phyloP scores from a whole-genome alignment of 2,113 vertebrate genomes.

The Xenopus tropicalis region UCB_Xtro_10.0 CM004446.2:13918001-13918500 shows the following conservation, averaged over 20 bases:
- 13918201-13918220: too few species aligned
- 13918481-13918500: slow-evolving; percentile 20
- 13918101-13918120: too few species aligned
- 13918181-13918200: too few species aligned
- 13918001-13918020: slow-evolving; percentile 61
- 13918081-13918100: slow-evolving; percentile 11
- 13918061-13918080: slow-evolving; percentile 44
- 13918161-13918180: too few species aligned
- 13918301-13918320: slow-evolving; percentile 46
- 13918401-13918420: neutral
- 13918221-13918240: too few species aligned
- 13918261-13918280: too few species aligned
- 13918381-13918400: slow-evolving; percentile 76
- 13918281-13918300: too few species aligned
- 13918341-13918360: slow-evolving; percentile 58
- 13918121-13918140: too few species aligned
- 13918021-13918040: slow-evolving; percentile 62
- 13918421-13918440: neutral
- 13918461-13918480: neutral
- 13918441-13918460: neutral
- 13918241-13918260: too few species aligned
- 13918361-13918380: slow-evolving; percentile 70
- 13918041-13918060: slow-evolving; percentile 65
- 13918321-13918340: slow-evolving; percentile 68
- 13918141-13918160: too few species aligned